phyloP scores from a whole-genome alignment of 2,797 vertebrate genomes.

The Pantherophis alleghaniensis region DNA sequence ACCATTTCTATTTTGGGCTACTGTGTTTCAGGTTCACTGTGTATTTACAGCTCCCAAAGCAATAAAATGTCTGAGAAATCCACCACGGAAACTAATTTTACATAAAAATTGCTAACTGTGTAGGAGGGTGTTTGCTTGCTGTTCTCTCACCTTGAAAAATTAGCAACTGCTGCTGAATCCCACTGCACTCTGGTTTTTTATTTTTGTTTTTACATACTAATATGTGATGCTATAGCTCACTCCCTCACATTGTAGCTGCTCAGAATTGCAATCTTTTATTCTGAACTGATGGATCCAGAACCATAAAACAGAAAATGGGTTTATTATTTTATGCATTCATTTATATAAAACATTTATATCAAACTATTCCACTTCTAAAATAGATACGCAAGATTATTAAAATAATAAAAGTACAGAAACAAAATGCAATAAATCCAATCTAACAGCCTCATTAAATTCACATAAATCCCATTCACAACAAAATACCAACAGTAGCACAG shows the following conservation, averaged over 20 bases:
- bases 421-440: neutral
- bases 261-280: neutral
- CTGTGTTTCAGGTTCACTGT: constrained; percentile 54
- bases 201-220: constrained; percentile 1
- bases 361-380: neutral
- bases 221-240: constrained; percentile 36
- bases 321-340: neutral
- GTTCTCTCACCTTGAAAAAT: constrained; percentile 53
- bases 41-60: constrained; percentile 57
- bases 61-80: constrained; percentile 56
- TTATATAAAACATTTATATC: neutral
- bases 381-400: neutral
- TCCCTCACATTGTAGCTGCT: constrained; percentile 18
- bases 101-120: constrained; percentile 49
- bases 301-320: neutral
- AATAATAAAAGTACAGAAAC: neutral
- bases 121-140: constrained; percentile 17
- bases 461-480: neutral
- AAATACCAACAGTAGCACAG: neutral
- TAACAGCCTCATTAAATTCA: neutral
- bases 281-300: neutral
- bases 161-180: constrained; percentile 42
- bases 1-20: constrained; percentile 61
- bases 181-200: constrained; percentile 30
- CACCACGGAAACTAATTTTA: constrained; percentile 57